These are phyloP conservation scores for Pogonognathellus flavescens DNA, from an alignment of 1,140 invertebrate genomes.

Conservation along the genomic window DNA sequence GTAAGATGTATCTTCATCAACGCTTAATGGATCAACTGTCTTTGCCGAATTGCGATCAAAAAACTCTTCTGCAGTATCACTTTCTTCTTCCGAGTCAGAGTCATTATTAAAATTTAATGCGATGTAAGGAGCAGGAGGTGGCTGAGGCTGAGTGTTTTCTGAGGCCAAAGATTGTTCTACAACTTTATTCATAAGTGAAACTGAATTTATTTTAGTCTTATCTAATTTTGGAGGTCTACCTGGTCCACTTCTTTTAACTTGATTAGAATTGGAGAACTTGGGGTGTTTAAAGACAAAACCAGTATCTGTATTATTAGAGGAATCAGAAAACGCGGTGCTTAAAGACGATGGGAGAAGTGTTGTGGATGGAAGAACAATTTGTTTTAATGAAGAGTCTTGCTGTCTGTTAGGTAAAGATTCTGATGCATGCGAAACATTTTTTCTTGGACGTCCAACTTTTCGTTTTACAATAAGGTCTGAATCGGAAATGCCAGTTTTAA, in stretches of 20 bases:
- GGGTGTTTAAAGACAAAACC: background rate
- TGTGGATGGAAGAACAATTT: background rate
- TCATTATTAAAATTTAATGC: background rate
- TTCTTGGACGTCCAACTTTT: background rate
- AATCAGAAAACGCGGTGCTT: background rate
- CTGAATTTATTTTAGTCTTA: no score
- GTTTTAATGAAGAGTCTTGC: background rate
- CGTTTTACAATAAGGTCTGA: background rate
- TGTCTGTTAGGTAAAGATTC: background rate
- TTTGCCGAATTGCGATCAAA: background rate
- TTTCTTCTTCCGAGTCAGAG: background rate
- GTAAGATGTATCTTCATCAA: background rate
- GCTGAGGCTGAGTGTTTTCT: no score
- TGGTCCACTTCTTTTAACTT: background rate
- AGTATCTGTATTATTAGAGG: background rate
- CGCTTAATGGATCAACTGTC: background rate
- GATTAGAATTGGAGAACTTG: background rate
- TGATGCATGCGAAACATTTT: background rate
- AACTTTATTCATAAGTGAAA: no score
- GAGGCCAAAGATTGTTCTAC: background rate
- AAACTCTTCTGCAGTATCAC: background rate
- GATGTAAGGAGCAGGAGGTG: background rate
- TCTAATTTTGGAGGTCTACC: background rate
- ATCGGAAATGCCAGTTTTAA: no score
- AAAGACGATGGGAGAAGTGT: no score